Percentiles rank a stretch among this genome's conserved stretches.
These are phyloP conservation scores for Cordilura impudica DNA, from an alignment of 2,888 invertebrate species.

Conservation along the genomic window DNA sequence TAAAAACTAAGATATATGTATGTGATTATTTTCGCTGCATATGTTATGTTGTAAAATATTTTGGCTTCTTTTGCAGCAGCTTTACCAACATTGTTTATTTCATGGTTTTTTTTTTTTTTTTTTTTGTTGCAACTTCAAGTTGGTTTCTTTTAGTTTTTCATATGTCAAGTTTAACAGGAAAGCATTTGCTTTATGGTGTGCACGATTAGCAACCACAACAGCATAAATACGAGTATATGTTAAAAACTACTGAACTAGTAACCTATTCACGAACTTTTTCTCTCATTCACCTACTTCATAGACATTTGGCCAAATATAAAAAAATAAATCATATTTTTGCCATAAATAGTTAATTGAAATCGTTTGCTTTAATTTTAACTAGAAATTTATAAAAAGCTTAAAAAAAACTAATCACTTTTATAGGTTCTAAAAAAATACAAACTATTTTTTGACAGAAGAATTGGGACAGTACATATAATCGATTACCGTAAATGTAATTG, in stretches of 20 bases:
- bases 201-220: constrained; percentile 60
- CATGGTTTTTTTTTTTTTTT: too few species aligned
- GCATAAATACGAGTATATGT: constrained; percentile 53
- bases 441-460: background rate
- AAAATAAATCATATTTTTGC: constrained; percentile 29
- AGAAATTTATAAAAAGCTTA: constrained; percentile 34
- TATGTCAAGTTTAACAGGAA: constrained; percentile 49
- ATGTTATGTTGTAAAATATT: background rate
- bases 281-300: background rate
- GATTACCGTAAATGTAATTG: too few species aligned
- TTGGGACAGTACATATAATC: background rate
- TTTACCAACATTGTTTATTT: background rate
- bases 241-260: constrained; percentile 72
- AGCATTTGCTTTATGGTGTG: constrained; percentile 56
- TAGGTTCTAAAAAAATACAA: background rate
- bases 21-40: background rate
- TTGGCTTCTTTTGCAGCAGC: background rate
- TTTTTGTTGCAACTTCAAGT: background rate
- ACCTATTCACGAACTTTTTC: constrained; percentile 73
- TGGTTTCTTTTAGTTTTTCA: background rate
- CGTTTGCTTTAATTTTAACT: constrained; percentile 26
- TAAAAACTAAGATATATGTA: background rate
- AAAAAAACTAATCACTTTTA: background rate
- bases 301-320: background rate
- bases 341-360: constrained; percentile 38